Conservation (phyloP, 2,113 vertebrate genomes). For the Laterallus jamaicensis region DNA sequence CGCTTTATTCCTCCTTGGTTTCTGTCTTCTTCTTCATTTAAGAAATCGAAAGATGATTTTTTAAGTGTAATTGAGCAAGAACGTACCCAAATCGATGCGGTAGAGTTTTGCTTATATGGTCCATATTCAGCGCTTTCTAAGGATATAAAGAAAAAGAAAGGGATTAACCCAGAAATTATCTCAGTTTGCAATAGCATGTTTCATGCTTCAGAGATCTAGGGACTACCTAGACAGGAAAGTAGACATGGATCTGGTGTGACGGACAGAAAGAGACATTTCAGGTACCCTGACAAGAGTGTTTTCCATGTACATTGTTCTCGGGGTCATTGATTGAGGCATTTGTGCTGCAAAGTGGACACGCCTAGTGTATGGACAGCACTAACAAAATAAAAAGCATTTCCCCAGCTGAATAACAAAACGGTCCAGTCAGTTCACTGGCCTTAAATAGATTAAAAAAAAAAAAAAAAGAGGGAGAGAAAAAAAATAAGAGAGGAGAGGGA, state of each 20-base stretch:
- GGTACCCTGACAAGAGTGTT: not conserved
- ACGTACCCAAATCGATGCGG: not conserved
- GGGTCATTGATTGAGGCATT: not conserved
- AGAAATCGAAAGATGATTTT: not conserved
- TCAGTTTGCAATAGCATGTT: not conserved
- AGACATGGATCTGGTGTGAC: accelerated
- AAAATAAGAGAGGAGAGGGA: not conserved
- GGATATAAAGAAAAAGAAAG: not conserved
- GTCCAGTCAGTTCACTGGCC: not conserved
- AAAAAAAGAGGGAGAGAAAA: not conserved
- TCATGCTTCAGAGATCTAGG: not conserved
- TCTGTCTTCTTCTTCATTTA: not conserved
- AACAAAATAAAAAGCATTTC: not conserved
- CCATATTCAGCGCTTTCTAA: not conserved
- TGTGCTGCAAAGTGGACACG: not conserved
- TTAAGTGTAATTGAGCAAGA: accelerated
- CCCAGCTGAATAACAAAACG: not conserved
- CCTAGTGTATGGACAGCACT: not conserved
- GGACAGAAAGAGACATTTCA: not conserved
- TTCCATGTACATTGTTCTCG: not conserved
- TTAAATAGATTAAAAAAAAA: not conserved
- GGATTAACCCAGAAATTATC: not conserved
- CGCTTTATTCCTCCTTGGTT: not conserved
- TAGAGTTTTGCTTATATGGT: not conserved
- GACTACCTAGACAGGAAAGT: not conserved